Evolutionary conservation across 1,140 invertebrate genomes (phyloP), one percentile per base, ranked within the genome.

Genomic region (Heliconius hewitsoni): DNA sequence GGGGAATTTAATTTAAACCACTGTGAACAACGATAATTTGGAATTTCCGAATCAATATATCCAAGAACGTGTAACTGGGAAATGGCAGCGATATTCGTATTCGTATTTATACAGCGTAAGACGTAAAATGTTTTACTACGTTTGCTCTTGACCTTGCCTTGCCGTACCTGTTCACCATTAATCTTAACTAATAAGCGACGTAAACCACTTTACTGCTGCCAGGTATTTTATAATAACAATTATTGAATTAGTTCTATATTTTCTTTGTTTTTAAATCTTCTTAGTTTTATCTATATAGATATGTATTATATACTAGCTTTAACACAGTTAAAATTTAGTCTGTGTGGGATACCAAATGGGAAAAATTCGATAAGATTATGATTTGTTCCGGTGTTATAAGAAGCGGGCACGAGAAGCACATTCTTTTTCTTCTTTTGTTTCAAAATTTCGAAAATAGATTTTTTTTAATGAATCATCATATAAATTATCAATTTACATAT

Each of bases 51-150:
- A 66, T 66, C 60, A 66, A 66, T 66, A 27, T 16, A 66, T 13
- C 23, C 60, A 16, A 66, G 60, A 23, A 57, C n/a, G 18, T n/a
- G 55, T 8, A 57, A 57, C 55, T 52, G 19, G n/a, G 8, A 19
- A n/a, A 57, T 23, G 55, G 19, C 55, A 23, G 8, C 55, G 55
- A 57, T 57, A 23, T 57, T 57, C n/a, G 55, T 27, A 27, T 27
- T 66, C 27, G 60, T 60, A 76, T 71, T 76, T 76, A 76, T 70
- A 75, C 74, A 70, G 42, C 9, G 60, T 39, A 70, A 57, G 46
- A 72, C 76, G 76, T 78, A 72, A 76, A 76, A 78, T 78, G 52
- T 78, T 78, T 78, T 73, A 78, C 76, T 71, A 55, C 60, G 18
- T 70, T 76, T 73, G 27, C 73, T 52, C 73, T 73, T 50, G 73